These are phyloP conservation scores for Gobius niger DNA, from an alignment of 2,113 vertebrate genomes.

Conservation along the genomic window DNA sequence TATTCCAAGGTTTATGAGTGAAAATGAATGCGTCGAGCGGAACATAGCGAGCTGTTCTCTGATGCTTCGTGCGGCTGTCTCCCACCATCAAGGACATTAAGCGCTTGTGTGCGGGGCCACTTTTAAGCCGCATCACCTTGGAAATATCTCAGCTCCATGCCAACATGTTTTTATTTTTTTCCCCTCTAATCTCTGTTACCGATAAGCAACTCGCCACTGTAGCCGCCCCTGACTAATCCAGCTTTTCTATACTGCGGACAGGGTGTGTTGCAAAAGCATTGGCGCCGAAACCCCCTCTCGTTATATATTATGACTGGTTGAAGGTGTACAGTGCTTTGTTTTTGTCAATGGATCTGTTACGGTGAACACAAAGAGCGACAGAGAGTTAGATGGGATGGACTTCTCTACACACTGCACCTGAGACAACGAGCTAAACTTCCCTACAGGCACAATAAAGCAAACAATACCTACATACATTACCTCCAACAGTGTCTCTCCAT, in stretches of 20 bases:
- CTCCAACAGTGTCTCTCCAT: too few relatives aligned
- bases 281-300: not conserved
- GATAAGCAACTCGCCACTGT: constrained; percentile 60
- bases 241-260: constrained; percentile 47
- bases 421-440: too few relatives aligned
- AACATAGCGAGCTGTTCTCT: constrained; percentile 8
- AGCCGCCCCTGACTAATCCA: constrained; percentile 62
- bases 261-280: constrained; percentile 47
- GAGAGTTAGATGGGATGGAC: too few relatives aligned
- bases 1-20: constrained; percentile 1
- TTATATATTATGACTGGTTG: constrained; percentile 10
- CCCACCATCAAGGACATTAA: constrained; percentile 63
- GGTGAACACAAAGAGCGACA: not conserved
- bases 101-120: constrained; percentile 49
- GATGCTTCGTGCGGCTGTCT: constrained; percentile 42
- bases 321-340: not conserved
- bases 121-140: constrained; percentile 70
- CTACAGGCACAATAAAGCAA: too few relatives aligned
- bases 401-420: too few relatives aligned
- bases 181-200: constrained; percentile 75
- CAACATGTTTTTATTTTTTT: constrained; percentile 74
- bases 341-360: not conserved
- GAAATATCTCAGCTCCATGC: constrained; percentile 70
- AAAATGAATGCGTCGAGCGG: constrained; percentile 15
- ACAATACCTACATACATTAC: too few relatives aligned